A percentile compares a stretch with the other conserved stretches of the same genome.
Evolutionary conservation across 2,888 invertebrate genomes (phyloP).

Genomic region (Monoplex corrugatus): DNA sequence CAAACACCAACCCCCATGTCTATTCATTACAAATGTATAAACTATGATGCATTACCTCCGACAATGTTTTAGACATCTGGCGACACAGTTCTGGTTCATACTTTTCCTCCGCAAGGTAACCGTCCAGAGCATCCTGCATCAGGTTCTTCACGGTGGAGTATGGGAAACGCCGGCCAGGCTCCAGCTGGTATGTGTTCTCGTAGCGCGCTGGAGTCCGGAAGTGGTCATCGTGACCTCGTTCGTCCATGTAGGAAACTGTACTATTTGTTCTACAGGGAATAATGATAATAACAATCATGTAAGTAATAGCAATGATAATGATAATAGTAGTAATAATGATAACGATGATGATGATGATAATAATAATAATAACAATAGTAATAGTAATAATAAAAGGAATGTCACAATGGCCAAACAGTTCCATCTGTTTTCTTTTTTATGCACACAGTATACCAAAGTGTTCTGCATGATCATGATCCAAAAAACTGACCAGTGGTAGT

Average conservation of each 20-base stretch:
- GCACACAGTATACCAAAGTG: no score
- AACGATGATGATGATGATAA: background rate
- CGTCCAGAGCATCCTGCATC: constrained; percentile 78
- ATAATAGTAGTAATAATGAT: no score
- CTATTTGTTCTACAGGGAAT: constrained; percentile 62
- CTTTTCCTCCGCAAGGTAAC: constrained; percentile 78
- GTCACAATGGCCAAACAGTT: no score
- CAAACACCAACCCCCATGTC: background rate
- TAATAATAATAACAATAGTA: background rate
- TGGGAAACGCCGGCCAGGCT: constrained; percentile 75
- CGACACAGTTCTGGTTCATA: constrained; percentile 80
- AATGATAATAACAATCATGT: background rate
- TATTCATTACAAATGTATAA: constrained; percentile 59
- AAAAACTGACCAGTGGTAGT: no score
- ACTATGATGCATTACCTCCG: constrained; percentile 71
- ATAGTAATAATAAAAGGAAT: no score
- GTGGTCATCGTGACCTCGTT: constrained; percentile 75
- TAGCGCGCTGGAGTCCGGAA: constrained; percentile 70
- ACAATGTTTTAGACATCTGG: constrained; percentile 80
- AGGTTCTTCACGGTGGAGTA: constrained; percentile 72
- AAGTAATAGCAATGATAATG: background rate
- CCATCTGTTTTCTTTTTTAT: no score
- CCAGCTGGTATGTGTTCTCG: constrained; percentile 80
- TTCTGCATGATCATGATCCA: no score
- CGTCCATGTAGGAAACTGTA: constrained; percentile 79